A percentile compares a stretch with the other conserved stretches of the same genome.
phyloP scores from a whole-genome alignment of 2,113 vertebrate genomes.

The Paedocypris sp. region DNA sequence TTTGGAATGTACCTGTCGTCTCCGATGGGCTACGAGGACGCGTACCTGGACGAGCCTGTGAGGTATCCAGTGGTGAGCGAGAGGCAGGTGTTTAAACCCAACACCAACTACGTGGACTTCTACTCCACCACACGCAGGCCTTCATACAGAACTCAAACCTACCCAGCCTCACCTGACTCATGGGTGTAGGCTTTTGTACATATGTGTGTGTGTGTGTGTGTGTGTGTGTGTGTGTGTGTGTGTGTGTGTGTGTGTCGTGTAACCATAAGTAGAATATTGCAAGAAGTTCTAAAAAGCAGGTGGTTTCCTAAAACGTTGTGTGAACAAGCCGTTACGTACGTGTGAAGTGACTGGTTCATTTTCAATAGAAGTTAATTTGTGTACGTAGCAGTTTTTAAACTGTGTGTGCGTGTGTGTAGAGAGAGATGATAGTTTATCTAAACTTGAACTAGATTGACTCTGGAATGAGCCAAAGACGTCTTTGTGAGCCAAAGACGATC shows the following conservation, averaged over 20 bases:
- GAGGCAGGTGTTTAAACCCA: conserved; percentile 75
- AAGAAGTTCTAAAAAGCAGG: not conserved
- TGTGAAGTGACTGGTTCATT: conserved; percentile 13
- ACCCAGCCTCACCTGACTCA: conserved; percentile 92
- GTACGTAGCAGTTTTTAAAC: not conserved
- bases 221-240: conserved; percentile 9
- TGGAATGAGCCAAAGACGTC: too few relatives aligned
- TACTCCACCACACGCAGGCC: conserved; percentile 91
- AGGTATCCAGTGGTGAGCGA: conserved; percentile 75
- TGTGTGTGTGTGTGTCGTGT: conserved; percentile 10
- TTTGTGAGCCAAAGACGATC: conserved; percentile 34
- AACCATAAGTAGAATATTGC: conserved; percentile 16
- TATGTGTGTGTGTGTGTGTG: conserved; percentile 32
- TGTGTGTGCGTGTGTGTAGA: not conserved
- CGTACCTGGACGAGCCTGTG: conserved; percentile 78
- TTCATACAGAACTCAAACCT: conserved; percentile 86
- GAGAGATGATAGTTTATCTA: conserved; percentile 12
- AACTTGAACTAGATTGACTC: conserved; percentile 23
- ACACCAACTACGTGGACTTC: conserved; percentile 98
- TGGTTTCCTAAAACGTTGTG: not conserved
- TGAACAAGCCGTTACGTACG: conserved; percentile 1
- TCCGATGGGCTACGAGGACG: conserved; percentile 85
- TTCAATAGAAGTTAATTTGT: conserved; percentile 12
- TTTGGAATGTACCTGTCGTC: conserved; percentile 88
- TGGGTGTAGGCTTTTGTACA: conserved; percentile 75